Conservation (phyloP, 2,113 vertebrate genomes). For the Paedocypris sp. region DNA sequence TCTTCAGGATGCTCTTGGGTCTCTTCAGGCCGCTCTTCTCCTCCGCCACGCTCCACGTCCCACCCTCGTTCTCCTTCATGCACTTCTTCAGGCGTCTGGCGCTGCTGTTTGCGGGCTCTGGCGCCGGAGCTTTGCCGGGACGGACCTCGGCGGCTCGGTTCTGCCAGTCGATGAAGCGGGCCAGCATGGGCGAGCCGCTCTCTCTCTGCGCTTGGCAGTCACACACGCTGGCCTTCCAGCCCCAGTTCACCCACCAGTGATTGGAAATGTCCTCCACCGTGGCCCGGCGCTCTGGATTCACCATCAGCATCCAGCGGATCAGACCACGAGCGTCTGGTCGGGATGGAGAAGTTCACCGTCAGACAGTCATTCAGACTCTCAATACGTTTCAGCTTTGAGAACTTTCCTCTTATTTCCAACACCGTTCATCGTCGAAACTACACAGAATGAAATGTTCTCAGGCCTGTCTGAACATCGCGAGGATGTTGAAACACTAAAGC, state of each 20-base stretch:
- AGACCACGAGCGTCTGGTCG: slow-evolving; percentile 84
- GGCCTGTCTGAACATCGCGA: too few relatives aligned
- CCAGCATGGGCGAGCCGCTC: slow-evolving; percentile 79
- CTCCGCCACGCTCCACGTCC: slow-evolving; percentile 52
- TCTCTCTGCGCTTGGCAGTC: slow-evolving; percentile 81
- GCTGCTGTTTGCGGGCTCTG: slow-evolving; percentile 48
- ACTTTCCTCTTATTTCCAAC: too few relatives aligned
- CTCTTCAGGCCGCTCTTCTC: slow-evolving; percentile 79
- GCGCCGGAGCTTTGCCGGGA: slow-evolving; percentile 37
- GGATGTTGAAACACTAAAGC: too few relatives aligned
- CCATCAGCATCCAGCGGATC: slow-evolving; percentile 99
- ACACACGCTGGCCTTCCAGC: slow-evolving; percentile 92
- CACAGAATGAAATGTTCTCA: too few relatives aligned
- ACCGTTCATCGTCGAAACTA: too few relatives aligned
- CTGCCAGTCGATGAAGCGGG: slow-evolving; percentile 91
- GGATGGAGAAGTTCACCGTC: background rate
- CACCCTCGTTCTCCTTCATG: slow-evolving; percentile 84
- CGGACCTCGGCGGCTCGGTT: slow-evolving; percentile 63
- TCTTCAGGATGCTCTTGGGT: slow-evolving; percentile 94
- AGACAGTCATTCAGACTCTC: too few relatives aligned
- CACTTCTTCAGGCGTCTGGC: slow-evolving; percentile 77
- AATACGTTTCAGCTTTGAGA: too few relatives aligned
- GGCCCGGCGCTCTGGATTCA: slow-evolving; percentile 91
- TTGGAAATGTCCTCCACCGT: slow-evolving; percentile 96
- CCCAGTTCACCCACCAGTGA: slow-evolving; percentile 99